Percentiles rank a stretch among this genome's conserved stretches.
Evolutionary conservation across 2,888 invertebrate species (phyloP).

Genomic region (Diarsia mendica): DNA sequence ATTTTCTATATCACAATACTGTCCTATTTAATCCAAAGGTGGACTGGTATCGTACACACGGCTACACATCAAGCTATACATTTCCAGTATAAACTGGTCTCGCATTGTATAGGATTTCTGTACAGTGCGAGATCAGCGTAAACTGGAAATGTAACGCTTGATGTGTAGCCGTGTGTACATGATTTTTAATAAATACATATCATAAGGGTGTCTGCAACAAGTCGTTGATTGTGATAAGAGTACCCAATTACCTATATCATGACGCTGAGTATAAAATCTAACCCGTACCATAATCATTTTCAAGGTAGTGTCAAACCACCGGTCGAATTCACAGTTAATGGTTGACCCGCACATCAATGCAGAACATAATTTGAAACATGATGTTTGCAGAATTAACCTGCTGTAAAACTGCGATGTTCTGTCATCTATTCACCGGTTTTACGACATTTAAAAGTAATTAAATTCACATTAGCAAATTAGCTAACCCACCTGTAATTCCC

Average conservation of each 20-base stretch:
- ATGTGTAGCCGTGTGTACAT: too few species aligned
- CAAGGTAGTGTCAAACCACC: not conserved
- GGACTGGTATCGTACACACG: too few species aligned
- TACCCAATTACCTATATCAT: not conserved
- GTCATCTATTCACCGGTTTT: not conserved
- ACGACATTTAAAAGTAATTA: constrained; percentile 27
- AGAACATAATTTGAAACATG: not conserved
- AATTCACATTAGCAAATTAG: constrained; percentile 40
- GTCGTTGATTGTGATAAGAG: not conserved
- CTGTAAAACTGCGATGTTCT: not conserved
- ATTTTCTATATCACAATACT: too few species aligned
- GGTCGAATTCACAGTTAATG: not conserved
- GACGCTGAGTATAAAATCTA: not conserved
- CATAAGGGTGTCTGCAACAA: not conserved
- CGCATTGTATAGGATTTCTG: too few species aligned
- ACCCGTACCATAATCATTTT: not conserved
- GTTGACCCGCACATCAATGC: not conserved
- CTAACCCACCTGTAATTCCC: constrained; percentile 36
- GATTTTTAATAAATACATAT: too few species aligned
- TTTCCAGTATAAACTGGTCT: too few species aligned
- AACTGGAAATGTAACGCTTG: too few species aligned
- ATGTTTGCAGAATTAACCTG: not conserved
- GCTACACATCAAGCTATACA: too few species aligned
- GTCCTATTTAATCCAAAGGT: too few species aligned
- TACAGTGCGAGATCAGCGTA: too few species aligned